These are phyloP conservation scores for Liposcelis brunnea DNA, from an alignment of 2,888 invertebrate genomes.

Conservation along the genomic window DNA sequence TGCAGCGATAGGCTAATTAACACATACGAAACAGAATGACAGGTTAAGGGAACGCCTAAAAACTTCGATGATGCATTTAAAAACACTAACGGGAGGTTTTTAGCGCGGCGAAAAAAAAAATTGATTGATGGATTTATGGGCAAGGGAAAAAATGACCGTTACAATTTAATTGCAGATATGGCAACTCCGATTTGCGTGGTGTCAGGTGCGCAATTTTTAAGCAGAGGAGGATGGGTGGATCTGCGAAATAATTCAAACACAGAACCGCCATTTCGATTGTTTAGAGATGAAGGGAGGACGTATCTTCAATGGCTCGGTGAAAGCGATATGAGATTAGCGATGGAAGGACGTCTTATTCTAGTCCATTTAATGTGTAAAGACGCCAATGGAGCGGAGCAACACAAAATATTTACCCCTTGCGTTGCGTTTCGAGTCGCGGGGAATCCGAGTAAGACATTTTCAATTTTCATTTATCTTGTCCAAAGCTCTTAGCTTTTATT, in stretches of 20 bases:
- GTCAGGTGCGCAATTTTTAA: constrained; percentile 66
- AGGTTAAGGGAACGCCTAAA: too few species aligned
- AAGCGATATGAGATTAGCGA: constrained; percentile 49
- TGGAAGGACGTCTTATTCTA: constrained; percentile 66
- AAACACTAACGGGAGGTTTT: too few species aligned
- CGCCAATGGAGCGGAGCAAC: constrained; percentile 29
- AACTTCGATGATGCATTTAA: too few species aligned
- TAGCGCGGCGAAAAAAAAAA: too few species aligned
- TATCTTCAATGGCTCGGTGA: constrained; percentile 81
- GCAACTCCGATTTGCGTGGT: constrained; percentile 70
- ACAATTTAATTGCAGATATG: constrained; percentile 36
- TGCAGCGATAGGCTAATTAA: too few species aligned
- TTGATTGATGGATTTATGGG: too few species aligned
- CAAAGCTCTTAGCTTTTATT: too few species aligned
- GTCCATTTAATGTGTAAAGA: constrained; percentile 59
- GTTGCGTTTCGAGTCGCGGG: constrained; percentile 76
- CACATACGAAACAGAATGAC: too few species aligned
- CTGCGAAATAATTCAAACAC: constrained; percentile 43
- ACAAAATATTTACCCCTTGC: constrained; percentile 56
- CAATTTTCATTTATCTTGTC: too few species aligned
- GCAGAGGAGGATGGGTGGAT: constrained; percentile 62
- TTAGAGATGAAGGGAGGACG: constrained; percentile 63
- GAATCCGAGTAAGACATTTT: constrained; percentile 42
- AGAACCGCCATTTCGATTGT: constrained; percentile 36
- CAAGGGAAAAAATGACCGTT: too few species aligned